Conservation (phyloP, 2,113 vertebrate species). For the Halcyon malimbica region DNA sequence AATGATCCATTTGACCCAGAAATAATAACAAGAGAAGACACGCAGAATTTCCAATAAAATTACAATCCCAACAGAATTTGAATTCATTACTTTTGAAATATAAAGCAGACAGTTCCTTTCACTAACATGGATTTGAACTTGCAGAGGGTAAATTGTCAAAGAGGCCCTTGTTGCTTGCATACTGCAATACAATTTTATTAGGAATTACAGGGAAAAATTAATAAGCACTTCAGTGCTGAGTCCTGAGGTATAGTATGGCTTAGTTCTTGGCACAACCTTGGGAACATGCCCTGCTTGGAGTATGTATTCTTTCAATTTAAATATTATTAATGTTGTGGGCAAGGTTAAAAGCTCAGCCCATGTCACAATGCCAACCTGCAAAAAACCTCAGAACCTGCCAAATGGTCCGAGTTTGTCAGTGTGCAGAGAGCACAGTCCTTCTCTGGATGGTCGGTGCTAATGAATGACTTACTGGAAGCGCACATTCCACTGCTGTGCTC, state of each 20-base stretch:
- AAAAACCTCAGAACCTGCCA: constrained; percentile 40
- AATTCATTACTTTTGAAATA: constrained; percentile 66
- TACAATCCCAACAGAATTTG: constrained; percentile 60
- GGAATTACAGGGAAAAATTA: constrained; percentile 49
- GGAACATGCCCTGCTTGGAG: constrained; percentile 53
- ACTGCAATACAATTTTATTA: constrained; percentile 54
- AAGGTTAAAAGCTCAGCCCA: constrained; percentile 45
- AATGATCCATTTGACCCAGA: constrained; percentile 56
- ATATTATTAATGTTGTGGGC: constrained; percentile 69
- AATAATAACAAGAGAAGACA: constrained; percentile 50
- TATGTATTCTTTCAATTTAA: constrained; percentile 69
- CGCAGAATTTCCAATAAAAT: constrained; percentile 58
- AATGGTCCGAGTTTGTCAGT: background rate
- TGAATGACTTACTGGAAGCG: constrained; percentile 30
- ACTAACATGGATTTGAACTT: constrained; percentile 57
- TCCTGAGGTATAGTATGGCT: constrained; percentile 11
- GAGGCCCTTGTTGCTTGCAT: constrained; percentile 32
- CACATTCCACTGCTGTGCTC: background rate
- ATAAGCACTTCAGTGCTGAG: constrained; percentile 61
- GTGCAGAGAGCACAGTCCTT: background rate
- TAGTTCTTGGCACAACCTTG: constrained; percentile 67
- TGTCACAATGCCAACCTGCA: background rate
- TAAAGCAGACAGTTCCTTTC: constrained; percentile 30
- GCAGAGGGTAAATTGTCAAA: constrained; percentile 53
- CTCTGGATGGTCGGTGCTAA: background rate